Conservation (phyloP, 2,888 invertebrate genomes). For the Rutpela maculata region DNA sequence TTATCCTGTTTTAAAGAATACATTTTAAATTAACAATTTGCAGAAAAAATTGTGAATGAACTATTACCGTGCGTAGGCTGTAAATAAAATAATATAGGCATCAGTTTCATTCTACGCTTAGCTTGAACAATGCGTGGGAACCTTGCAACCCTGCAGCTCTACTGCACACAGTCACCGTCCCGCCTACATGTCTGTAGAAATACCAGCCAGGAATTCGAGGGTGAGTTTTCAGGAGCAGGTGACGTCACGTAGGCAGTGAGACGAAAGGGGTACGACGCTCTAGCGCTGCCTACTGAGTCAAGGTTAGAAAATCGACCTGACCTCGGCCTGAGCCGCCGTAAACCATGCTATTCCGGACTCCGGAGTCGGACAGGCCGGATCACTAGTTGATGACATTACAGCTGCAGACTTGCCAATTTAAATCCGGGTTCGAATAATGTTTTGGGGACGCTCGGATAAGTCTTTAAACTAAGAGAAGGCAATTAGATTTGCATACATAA, state of each 20-base stretch:
- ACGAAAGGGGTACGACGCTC: conserved; percentile 35
- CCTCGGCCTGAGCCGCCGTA: conserved; percentile 40
- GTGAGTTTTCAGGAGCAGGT: conserved; percentile 34
- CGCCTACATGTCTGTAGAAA: conserved; percentile 27
- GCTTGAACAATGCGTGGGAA: conserved; percentile 17
- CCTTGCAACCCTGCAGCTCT: conserved; percentile 26
- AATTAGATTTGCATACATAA: conserved; percentile 4
- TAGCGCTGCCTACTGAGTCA: conserved; percentile 37
- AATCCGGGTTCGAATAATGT: conserved; percentile 25
- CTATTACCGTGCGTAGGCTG: too few relatives aligned
- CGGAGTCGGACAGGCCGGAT: conserved; percentile 30
- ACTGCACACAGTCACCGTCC: conserved; percentile 5
- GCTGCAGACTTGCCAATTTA: conserved; percentile 29
- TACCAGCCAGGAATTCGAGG: conserved; percentile 27
- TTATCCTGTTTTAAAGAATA: too few relatives aligned
- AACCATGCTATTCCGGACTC: conserved; percentile 38
- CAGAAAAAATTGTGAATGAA: too few relatives aligned
- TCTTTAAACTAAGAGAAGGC: conserved; percentile 12
- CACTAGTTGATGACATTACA: conserved; percentile 38
- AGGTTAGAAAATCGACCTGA: conserved; percentile 42
- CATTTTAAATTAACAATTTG: too few relatives aligned
- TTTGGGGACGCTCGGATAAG: neutral
- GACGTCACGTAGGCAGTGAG: conserved; percentile 40
- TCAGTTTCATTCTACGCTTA: neutral
- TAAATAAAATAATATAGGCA: neutral